phyloP scores from a whole-genome alignment of 2,113 vertebrate species.

The Nyctereutes procyonoides region DNA sequence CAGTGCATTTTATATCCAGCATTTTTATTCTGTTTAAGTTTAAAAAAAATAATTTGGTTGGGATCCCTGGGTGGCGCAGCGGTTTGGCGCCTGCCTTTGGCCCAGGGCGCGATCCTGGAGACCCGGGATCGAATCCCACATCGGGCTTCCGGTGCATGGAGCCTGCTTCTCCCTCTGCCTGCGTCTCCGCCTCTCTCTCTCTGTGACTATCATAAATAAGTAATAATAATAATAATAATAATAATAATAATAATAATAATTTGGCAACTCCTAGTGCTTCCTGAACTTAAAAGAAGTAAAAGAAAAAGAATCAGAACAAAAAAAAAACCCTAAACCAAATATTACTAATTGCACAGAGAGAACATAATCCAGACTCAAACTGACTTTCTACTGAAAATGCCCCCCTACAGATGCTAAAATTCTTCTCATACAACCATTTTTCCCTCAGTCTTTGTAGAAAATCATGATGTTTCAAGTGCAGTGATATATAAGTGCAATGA shows the following conservation, averaged over 20 bases:
- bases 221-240: no score
- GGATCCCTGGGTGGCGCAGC: no score
- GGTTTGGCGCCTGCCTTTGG: no score
- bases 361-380: slow-evolving; percentile 71
- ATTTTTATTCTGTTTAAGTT: slow-evolving; percentile 55
- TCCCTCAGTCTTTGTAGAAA: slow-evolving; percentile 45
- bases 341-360: slow-evolving; percentile 29
- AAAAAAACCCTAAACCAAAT: slow-evolving; percentile 4
- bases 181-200: no score
- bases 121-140: no score
- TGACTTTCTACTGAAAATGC: slow-evolving; percentile 46
- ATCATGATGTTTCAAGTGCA: slow-evolving; percentile 54
- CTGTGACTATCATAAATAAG: no score
- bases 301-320: slow-evolving; percentile 64
- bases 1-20: slow-evolving; percentile 77
- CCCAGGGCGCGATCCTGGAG: no score
- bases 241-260: no score
- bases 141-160: no score
- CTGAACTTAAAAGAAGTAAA: slow-evolving; percentile 53
- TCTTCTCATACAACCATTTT: slow-evolving; percentile 74
- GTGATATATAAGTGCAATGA: slow-evolving; percentile 67
- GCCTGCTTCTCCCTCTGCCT: no score
- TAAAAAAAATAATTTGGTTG: no score
- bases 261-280: slow-evolving; percentile 49
- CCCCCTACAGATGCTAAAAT: slow-evolving; percentile 69